Evolutionary conservation across 2,888 invertebrate species (phyloP), one percentile per base, ranked within the genome.

Genomic region (Clistopyga incitator): DNA sequence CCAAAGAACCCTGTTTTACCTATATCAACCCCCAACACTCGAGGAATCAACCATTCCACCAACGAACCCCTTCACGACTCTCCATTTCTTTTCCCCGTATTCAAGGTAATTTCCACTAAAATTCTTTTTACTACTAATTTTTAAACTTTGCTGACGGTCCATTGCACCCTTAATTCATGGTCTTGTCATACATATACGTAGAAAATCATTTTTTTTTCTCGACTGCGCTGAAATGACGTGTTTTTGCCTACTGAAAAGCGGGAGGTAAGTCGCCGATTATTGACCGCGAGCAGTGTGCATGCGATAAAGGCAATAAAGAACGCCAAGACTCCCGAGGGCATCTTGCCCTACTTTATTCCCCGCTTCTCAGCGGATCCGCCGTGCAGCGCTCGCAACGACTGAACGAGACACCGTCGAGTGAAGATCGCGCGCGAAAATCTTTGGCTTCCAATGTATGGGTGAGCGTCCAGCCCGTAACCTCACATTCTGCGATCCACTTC

Each of bases 1-100:
- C 72, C 78, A 65, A 67, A 67, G 64, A 74, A 75, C 59, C 67
- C 67, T 64, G 68, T 67, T 78, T 81, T 79, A 81, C 80, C 83
- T 81, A 75, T 81, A 78, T 25, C 67, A 34, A 72, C 65, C 56
- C 77, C 42, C 67, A 54, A 68, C 78, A 65, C 45, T 75, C 68
- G 20, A 67, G 59, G 77, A 82, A 61, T 72, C 79, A 68, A 70
- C 67, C 18, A 52, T 77, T 78, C 77, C 56, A 77, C 72, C 82
- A n/a, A 6, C 70, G 71, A 29, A 52, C 71, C 75, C 45, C 54
- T 34, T 54, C 61, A 13, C 59, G 25, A 38, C 72, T 47, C 65
- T n/a, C 54, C 45, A 18, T 47, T 50, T 23, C 29, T 83, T 78
- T 47, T 23, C 77, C n/a, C n/a, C 45, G 29, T 79, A 10, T 18